Base-by-base conservation (phyloP, 2,888 invertebrate genomes). In the Pollenia amentaria region DNA sequence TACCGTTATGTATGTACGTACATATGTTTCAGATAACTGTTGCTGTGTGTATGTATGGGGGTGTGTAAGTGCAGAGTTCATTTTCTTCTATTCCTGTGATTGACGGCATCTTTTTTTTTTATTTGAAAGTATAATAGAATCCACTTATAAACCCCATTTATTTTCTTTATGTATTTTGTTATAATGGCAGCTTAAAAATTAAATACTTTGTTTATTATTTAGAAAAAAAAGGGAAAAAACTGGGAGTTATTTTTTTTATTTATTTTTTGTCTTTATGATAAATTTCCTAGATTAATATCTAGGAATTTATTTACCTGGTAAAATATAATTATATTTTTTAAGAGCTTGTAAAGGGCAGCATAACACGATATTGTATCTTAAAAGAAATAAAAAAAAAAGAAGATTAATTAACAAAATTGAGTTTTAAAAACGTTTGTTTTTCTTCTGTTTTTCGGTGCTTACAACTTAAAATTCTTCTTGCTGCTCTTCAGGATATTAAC, bases 371-470 rank as follows among this genome's bases (percentile, higher is more conserved):
- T 89, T 88, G 83, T 10, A 44, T 8, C 64, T 21, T 29, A 16
- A 6, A 38, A 29, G 3, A 21, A 38, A 55, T n/a, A 10, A 6
- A 9, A 55, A 57, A 42, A 16, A 62, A 42, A 16, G 14, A 90
- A 90, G 91, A 91, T 91, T 92, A 91, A 91, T 91, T 91, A 91
- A 91, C 90, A 89, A 88, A 91, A 91, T 89, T 90, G 88, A 72
- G 85, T 80, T 86, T 87, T 84, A 77, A 87, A 81, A 88, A 83
- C 72, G 83, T 72, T 53, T 2, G 7, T 57, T 18, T 40, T 3
- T 67, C 60, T 48, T 11, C 38, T n/a, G 0, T 29, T 29, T 75
- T 65, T 38, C 14, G 38, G 11, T 11, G 8, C 16, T 18, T 18
- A 42, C 42, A 53, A 42, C 18, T 9, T 21, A 42, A 12, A 18